Evolutionary conservation across 2,113 vertebrate genomes (phyloP), one percentile per base, ranked within the genome.

Genomic region (Hippoglossus stenolepis): DNA sequence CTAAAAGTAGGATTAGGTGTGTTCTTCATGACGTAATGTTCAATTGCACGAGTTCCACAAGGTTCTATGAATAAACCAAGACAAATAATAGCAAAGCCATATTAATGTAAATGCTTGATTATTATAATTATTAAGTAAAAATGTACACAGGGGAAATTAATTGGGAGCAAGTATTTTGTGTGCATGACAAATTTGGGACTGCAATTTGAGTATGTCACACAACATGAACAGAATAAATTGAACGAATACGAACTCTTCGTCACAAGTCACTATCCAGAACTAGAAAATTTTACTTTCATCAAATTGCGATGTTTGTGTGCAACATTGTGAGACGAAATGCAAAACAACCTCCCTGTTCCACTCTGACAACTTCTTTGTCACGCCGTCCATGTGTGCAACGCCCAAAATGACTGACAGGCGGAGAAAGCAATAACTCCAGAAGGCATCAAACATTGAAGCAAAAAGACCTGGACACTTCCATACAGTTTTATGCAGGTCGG

Each of bases 371-470:
- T 53, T 20, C 17, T 56, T 23, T 56, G 21, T 23, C 53, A 23
- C 53, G 10, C 49, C 53, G 11, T 56, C 53, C 51, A 72, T 23
- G 65, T 24, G 43, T 45, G 59, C 38, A 66, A 18, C 66, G 56
- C 53, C 72, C 35, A 69, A 66, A 51, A 73, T 65, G 54, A 57
- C 43, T 47, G 56, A 67, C 64, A 66, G 18, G 18, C 47, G 26
- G 28, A 56, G 28, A 5, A 26, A 47, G 51, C 28, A 14, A 47
- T 56, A 49, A 40, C 63, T 64, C 31, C 40, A 58, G 23, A 61
- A 11, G 23, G 28, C 61, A 43, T 14, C n/a, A n/a, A 18, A 35
- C 24, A 14, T 15, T 21, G 28, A 65, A 43, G 31, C 28, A 21
- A 54, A 24, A 26, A 17, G 12, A 45, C 3, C 15, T 15, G 58